Evolutionary conservation across 2,797 vertebrate species (phyloP).

Genomic region (Enteromius argenteus): DNA sequence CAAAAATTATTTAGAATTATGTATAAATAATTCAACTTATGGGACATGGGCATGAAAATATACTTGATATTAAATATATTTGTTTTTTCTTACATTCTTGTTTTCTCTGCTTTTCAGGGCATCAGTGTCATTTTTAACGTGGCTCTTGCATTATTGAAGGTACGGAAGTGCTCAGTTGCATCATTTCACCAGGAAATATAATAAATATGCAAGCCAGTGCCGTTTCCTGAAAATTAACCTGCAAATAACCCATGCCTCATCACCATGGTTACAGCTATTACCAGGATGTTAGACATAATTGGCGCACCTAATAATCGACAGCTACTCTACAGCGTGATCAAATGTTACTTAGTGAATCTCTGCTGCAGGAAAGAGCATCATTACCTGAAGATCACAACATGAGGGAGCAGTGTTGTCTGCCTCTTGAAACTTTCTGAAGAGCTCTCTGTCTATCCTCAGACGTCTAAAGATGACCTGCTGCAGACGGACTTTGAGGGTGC

Average conservation of each 20-base stretch:
- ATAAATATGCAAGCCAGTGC: background rate
- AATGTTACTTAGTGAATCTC: no score
- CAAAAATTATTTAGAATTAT: background rate
- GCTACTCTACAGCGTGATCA: background rate
- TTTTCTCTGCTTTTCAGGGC: conserved; percentile 77
- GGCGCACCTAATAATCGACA: background rate
- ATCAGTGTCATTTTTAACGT: conserved; percentile 99
- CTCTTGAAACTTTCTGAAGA: background rate
- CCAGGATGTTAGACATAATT: background rate
- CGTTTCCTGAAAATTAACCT: background rate
- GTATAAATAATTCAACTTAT: background rate
- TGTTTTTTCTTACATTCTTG: background rate
- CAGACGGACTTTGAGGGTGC: conserved; percentile 97
- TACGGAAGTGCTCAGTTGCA: conserved; percentile 66
- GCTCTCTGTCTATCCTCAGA: conserved; percentile 74
- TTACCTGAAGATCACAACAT: background rate
- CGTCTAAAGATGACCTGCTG: conserved; percentile 95
- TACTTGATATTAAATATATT: background rate
- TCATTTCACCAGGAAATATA: background rate
- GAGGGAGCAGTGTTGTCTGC: background rate
- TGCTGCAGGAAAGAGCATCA: no score
- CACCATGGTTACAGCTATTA: background rate
- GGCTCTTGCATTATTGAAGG: conserved; percentile 95
- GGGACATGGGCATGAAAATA: no score
- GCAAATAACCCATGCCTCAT: background rate